These are phyloP conservation scores for Probaryconus sp. DNA, from an alignment of 1,140 invertebrate genomes.

Conservation along the genomic window DNA sequence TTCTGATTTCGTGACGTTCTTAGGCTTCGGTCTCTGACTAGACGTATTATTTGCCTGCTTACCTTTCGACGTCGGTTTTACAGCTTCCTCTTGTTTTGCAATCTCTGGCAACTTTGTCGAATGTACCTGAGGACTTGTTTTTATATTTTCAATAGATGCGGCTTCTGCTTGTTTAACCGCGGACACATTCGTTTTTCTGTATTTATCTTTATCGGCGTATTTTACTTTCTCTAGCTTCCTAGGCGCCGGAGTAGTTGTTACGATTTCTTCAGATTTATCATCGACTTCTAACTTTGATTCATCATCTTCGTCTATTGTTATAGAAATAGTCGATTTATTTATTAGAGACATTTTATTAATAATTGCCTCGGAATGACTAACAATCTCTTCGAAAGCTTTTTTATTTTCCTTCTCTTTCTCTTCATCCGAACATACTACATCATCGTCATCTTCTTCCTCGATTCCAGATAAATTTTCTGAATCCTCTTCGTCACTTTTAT, in stretches of 20 bases:
- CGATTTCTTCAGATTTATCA: not conserved
- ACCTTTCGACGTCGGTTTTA: constrained; percentile 46
- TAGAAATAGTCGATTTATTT: too few relatives aligned
- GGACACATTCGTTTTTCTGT: constrained; percentile 30
- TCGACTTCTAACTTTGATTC: not conserved
- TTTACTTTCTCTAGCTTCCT: constrained; percentile 71
- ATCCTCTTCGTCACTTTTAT: constrained; percentile 28
- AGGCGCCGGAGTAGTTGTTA: not conserved
- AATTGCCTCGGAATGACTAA: not conserved
- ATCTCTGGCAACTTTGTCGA: constrained; percentile 41
- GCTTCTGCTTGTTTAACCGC: constrained; percentile 20
- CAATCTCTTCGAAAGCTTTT: not conserved
- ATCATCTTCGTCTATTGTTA: not conserved
- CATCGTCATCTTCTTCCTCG: constrained; percentile 20
- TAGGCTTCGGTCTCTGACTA: constrained; percentile 52
- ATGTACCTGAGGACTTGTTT: constrained; percentile 26
- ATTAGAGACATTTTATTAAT: too few relatives aligned
- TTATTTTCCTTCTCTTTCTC: constrained; percentile 5
- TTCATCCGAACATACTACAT: constrained; percentile 31
- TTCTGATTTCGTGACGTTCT: constrained; percentile 57
- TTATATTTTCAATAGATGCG: constrained; percentile 9
- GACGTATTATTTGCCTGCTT: constrained; percentile 52
- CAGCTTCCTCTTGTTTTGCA: constrained; percentile 45
- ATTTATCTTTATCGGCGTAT: constrained; percentile 73
- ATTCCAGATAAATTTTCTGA: constrained; percentile 3